These are phyloP conservation scores for Cheilosia vernalis DNA, from an alignment of 2,888 invertebrate species.

Conservation along the genomic window DNA sequence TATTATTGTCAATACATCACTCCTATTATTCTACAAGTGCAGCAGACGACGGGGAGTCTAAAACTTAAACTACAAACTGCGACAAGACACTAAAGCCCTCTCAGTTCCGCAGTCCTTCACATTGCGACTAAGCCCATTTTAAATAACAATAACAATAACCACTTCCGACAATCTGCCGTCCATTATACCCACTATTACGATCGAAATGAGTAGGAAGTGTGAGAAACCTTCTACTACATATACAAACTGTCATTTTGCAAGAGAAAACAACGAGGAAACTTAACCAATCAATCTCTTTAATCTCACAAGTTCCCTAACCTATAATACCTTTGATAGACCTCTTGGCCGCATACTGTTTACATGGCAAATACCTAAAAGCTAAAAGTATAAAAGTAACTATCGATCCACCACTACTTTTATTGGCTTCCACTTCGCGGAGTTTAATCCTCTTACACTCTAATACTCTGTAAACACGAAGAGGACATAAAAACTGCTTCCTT, in stretches of 20 bases:
- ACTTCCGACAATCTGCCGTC: too few relatives aligned
- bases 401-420: conserved; percentile 60
- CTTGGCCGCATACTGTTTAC: conserved; percentile 24
- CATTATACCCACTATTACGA: too few relatives aligned
- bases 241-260: neutral
- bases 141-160: too few relatives aligned
- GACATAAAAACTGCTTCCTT: conserved; percentile 53
- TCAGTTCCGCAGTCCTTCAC: too few relatives aligned
- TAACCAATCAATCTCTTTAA: neutral
- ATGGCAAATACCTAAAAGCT: conserved; percentile 14
- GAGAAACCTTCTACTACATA: too few relatives aligned
- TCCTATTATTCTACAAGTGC: too few relatives aligned
- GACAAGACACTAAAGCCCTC: too few relatives aligned
- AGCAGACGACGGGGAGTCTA: too few relatives aligned
- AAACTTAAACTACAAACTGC: too few relatives aligned
- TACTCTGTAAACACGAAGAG: conserved; percentile 57
- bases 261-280: neutral
- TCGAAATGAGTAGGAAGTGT: too few relatives aligned
- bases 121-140: too few relatives aligned
- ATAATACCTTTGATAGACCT: conserved; percentile 32
- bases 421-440: conserved; percentile 55
- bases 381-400: conserved; percentile 28
- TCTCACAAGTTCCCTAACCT: conserved; percentile 13
- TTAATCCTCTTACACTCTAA: conserved; percentile 62
- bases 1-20: too few relatives aligned